phyloP scores from a whole-genome alignment of 2,888 invertebrate species.

The Seira sanloemensis region DNA sequence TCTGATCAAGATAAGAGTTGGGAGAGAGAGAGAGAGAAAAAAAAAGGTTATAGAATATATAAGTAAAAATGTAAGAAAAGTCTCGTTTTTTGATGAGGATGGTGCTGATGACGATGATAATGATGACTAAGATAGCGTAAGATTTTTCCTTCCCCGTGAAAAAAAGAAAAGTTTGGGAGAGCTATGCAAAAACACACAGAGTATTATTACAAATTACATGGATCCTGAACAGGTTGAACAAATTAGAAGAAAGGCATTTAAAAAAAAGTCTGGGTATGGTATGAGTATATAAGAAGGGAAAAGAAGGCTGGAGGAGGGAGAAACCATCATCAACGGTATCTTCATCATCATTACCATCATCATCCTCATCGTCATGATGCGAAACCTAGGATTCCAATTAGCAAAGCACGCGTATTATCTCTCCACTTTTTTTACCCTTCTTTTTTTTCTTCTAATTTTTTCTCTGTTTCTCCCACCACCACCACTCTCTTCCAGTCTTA shows the following conservation, averaged over 20 bases:
- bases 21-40: neutral
- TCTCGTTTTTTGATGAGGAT: neutral
- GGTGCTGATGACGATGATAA: slow-evolving; percentile 19
- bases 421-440: slow-evolving; percentile 48
- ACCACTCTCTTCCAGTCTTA: neutral
- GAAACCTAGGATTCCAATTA: slow-evolving; percentile 73
- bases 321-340: slow-evolving; percentile 54
- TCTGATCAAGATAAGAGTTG: slow-evolving; percentile 42
- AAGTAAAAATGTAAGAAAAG: neutral
- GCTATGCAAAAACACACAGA: slow-evolving; percentile 8
- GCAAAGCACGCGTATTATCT: slow-evolving; percentile 64
- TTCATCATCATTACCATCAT: slow-evolving; percentile 50
- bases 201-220: slow-evolving; percentile 19
- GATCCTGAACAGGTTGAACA: slow-evolving; percentile 15
- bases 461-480: slow-evolving; percentile 26
- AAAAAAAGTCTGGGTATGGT: neutral
- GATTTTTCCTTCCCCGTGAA: neutral
- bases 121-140: slow-evolving; percentile 17
- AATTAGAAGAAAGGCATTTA: slow-evolving; percentile 30
- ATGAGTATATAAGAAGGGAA: neutral
- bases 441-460: slow-evolving; percentile 26
- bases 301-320: slow-evolving; percentile 29
- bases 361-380: slow-evolving; percentile 49
- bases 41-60: neutral
- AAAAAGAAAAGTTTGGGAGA: neutral